Conservation (phyloP, 2,113 vertebrate genomes). For the Castor canadensis region DNA sequence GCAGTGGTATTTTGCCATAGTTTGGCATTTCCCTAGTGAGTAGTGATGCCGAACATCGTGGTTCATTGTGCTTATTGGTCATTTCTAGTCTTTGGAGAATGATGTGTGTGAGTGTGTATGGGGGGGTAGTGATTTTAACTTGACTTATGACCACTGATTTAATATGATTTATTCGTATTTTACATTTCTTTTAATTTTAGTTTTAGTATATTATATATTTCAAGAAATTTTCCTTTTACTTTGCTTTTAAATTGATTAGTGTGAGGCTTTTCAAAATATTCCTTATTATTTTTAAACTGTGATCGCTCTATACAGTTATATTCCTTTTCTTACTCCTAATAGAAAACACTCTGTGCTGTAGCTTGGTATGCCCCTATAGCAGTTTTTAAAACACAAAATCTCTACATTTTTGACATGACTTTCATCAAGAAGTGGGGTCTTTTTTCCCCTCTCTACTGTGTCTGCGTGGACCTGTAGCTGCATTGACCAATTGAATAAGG, state of each 20-base stretch:
- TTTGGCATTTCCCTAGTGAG: neutral
- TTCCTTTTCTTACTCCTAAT: neutral
- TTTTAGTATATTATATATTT: neutral
- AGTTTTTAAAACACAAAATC: neutral
- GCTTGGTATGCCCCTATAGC: neutral
- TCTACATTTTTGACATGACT: neutral
- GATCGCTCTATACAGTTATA: neutral
- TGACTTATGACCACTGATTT: neutral
- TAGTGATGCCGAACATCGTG: neutral
- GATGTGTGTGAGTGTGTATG: neutral
- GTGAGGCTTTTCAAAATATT: neutral
- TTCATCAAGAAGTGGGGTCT: neutral
- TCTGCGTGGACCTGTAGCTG: neutral
- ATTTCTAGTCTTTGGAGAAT: neutral
- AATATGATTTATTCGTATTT: neutral
- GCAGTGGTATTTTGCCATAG: neutral
- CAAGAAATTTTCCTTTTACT: neutral
- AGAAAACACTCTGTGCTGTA: neutral
- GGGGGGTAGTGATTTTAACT: neutral
- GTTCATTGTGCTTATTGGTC: neutral
- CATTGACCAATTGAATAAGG: neutral
- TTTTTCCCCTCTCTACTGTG: neutral
- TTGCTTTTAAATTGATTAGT: neutral
- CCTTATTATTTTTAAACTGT: neutral
- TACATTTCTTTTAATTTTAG: neutral